These are phyloP conservation scores for Menura novaehollandiae DNA, from an alignment of 2,113 vertebrate species.

Conservation along the genomic window DNA sequence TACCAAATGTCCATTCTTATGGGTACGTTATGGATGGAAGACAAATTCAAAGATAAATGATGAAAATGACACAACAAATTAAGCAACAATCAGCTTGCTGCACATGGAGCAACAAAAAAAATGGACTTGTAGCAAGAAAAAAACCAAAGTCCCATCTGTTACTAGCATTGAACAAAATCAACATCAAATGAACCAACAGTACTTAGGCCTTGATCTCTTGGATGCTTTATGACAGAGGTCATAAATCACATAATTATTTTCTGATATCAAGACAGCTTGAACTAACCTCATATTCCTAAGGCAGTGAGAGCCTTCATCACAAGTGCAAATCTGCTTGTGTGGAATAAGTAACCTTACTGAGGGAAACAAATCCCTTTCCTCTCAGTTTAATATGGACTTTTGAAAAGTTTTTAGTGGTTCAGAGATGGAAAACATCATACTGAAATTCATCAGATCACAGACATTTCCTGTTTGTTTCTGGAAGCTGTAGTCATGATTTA, in stretches of 20 bases:
- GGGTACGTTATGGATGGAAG: background rate
- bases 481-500: background rate
- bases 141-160: background rate
- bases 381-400: background rate
- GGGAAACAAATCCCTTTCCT: background rate
- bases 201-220: slow-evolving; percentile 48
- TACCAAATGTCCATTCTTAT: background rate
- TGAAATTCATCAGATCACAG: background rate
- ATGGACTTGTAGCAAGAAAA: background rate
- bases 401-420: background rate
- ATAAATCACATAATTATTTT: slow-evolving; percentile 46
- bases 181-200: slow-evolving; percentile 13
- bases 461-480: background rate
- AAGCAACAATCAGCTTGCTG: background rate
- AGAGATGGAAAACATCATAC: background rate
- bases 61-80: background rate
- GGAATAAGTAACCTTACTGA: background rate
- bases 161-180: slow-evolving; percentile 32
- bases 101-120: background rate
- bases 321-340: slow-evolving; percentile 8
- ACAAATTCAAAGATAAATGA: background rate
- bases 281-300: slow-evolving; percentile 44
- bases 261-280: slow-evolving; percentile 40
- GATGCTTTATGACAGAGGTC: slow-evolving; percentile 44
- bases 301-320: background rate